Conservation (phyloP, 2,888 invertebrate species). For the Melikaiella ostensackeni region DNA sequence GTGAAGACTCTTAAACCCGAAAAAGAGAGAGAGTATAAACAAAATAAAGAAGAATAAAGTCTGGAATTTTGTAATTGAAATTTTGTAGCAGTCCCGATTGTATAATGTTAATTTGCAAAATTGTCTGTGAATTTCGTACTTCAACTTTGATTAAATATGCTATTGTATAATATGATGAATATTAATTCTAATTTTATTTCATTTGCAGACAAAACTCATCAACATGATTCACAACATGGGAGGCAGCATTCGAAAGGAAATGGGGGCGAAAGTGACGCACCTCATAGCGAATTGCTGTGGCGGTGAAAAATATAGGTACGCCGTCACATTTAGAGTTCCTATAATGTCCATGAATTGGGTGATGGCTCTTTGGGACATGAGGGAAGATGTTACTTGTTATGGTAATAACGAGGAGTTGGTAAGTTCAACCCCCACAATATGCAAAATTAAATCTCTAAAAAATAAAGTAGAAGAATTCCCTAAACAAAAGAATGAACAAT, state of each 20-base stretch:
- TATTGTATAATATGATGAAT: too few species aligned
- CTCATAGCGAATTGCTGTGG: conserved; percentile 93
- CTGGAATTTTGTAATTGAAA: too few species aligned
- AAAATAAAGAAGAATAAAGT: too few species aligned
- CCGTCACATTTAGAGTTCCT: conserved; percentile 92
- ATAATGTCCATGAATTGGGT: conserved; percentile 95
- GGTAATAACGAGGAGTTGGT: conserved; percentile 86
- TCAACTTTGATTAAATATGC: too few species aligned
- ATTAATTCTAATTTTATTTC: conserved; percentile 23
- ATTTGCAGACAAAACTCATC: conserved; percentile 87
- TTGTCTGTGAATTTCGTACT: too few species aligned
- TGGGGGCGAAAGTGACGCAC: conserved; percentile 93
- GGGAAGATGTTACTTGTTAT: conserved; percentile 84
- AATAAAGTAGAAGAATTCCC: background rate
- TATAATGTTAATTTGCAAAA: too few species aligned
- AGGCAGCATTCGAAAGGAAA: conserved; percentile 95
- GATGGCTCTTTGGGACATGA: conserved; percentile 89
- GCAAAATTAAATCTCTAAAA: background rate
- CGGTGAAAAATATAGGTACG: conserved; percentile 96
- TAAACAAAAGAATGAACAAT: background rate
- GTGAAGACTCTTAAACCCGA: too few species aligned
- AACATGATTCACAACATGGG: conserved; percentile 97
- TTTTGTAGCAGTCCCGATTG: too few species aligned
- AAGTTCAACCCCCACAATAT: conserved; percentile 63
- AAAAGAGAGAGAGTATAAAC: too few species aligned